These are phyloP conservation scores for Pachydiplax longipennis DNA, from an alignment of 2,888 invertebrate species.

Conservation along the genomic window DNA sequence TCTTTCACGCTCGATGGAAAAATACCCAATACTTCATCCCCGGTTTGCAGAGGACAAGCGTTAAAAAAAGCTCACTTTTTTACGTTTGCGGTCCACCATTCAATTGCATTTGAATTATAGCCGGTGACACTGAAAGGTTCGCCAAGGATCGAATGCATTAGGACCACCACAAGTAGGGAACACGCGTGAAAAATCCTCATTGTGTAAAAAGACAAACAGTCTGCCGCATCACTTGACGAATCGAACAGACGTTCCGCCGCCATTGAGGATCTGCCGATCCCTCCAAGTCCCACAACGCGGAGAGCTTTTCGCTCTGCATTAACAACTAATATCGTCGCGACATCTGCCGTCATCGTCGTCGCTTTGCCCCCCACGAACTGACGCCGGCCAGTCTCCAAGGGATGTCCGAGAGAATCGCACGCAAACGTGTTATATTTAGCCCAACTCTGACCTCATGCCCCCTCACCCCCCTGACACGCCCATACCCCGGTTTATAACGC, in stretches of 20 bases:
- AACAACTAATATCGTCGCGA: constrained; percentile 20
- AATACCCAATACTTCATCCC: no score
- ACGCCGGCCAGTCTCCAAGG: background rate
- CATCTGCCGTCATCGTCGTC: constrained; percentile 13
- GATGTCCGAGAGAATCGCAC: background rate
- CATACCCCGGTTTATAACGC: no score
- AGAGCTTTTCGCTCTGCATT: background rate
- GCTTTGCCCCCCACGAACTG: background rate
- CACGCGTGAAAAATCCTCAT: background rate
- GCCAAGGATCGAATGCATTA: no score
- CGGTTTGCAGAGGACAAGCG: no score
- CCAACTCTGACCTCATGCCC: no score
- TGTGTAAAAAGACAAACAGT: background rate
- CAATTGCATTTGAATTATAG: no score
- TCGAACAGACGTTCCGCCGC: background rate
- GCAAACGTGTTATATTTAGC: background rate
- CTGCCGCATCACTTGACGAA: background rate
- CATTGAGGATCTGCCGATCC: background rate
- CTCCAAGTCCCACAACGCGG: background rate
- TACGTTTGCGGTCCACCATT: no score
- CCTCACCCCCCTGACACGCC: no score
- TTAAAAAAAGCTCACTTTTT: no score
- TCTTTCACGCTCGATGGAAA: no score
- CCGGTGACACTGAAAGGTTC: no score
- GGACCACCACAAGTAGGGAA: no score